Conservation (phyloP, 2,888 invertebrate genomes). For the Augochlorella aurata region DNA sequence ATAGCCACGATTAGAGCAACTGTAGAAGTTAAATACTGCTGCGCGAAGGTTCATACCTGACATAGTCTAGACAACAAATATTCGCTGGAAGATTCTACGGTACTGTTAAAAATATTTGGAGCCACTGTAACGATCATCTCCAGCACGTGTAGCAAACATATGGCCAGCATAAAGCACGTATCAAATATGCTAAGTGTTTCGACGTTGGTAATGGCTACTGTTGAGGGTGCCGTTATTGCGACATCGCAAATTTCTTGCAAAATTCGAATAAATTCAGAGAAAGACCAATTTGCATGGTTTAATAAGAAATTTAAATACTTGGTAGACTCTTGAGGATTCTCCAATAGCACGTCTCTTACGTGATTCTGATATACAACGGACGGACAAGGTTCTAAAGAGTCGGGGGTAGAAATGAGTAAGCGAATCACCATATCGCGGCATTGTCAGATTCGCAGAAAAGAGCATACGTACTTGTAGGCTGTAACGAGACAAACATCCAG, state of each 20-base stretch:
- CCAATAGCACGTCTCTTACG: constrained; percentile 85
- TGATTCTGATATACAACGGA: constrained; percentile 86
- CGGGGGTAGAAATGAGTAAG: constrained; percentile 34
- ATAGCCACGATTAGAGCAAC: neutral
- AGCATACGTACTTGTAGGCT: constrained; percentile 78
- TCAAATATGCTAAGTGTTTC: constrained; percentile 91
- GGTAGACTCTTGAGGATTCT: constrained; percentile 86
- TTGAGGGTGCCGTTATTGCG: constrained; percentile 83
- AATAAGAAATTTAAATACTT: constrained; percentile 90
- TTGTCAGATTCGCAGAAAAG: neutral
- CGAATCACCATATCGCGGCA: neutral
- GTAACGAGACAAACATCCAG: constrained; percentile 65
- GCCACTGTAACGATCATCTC: constrained; percentile 90
- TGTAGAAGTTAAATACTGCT: neutral
- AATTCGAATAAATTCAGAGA: constrained; percentile 93
- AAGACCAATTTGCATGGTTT: constrained; percentile 93
- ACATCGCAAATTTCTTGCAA: constrained; percentile 90
- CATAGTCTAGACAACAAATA: constrained; percentile 88
- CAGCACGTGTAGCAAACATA: constrained; percentile 89
- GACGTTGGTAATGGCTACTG: constrained; percentile 85
- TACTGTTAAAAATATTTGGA: constrained; percentile 86
- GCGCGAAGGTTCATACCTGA: constrained; percentile 82
- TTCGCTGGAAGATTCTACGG: constrained; percentile 87
- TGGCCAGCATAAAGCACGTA: constrained; percentile 92
- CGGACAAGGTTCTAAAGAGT: constrained; percentile 86